These are phyloP conservation scores for Zaprionus obscuricornis DNA, from an alignment of 2,888 invertebrate species.

Conservation along the genomic window DNA sequence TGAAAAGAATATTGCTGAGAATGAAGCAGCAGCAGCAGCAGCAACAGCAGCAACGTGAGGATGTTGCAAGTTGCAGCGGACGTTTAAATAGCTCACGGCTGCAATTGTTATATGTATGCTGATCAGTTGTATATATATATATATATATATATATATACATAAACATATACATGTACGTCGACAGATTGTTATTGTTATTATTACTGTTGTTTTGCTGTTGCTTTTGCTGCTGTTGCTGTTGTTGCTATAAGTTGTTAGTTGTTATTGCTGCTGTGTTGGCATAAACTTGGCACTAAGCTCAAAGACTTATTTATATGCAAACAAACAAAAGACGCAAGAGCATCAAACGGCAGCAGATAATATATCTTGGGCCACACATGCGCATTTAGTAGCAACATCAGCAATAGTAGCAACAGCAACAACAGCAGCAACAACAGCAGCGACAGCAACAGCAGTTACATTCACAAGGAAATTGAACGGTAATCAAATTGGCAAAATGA, in stretches of 20 bases:
- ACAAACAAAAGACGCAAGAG: slow-evolving; percentile 30
- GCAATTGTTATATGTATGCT: no score
- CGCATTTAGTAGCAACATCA: slow-evolving; percentile 33
- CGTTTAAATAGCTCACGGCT: no score
- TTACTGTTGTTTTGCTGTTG: neutral
- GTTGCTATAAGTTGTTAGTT: slow-evolving; percentile 3
- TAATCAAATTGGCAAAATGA: slow-evolving; percentile 1
- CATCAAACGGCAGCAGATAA: slow-evolving; percentile 11
- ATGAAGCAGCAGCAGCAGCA: slow-evolving; percentile 20
- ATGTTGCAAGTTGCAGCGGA: no score
- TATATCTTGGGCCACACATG: slow-evolving; percentile 35
- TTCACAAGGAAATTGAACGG: slow-evolving; percentile 23
- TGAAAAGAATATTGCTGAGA: neutral
- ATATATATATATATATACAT: no score
- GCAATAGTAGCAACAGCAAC: slow-evolving; percentile 20
- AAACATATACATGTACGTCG: no score
- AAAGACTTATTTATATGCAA: slow-evolving; percentile 54
- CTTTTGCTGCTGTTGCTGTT: neutral
- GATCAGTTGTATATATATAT: no score
- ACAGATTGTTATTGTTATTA: no score
- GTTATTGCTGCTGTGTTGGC: slow-evolving; percentile 42
- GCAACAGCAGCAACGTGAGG: neutral
- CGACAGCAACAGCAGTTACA: slow-evolving; percentile 12
- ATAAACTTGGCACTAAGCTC: slow-evolving; percentile 41
- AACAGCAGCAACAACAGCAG: slow-evolving; percentile 10